Base-by-base conservation (phyloP, 2,888 invertebrate species). In the Amphipoea oculea region DNA sequence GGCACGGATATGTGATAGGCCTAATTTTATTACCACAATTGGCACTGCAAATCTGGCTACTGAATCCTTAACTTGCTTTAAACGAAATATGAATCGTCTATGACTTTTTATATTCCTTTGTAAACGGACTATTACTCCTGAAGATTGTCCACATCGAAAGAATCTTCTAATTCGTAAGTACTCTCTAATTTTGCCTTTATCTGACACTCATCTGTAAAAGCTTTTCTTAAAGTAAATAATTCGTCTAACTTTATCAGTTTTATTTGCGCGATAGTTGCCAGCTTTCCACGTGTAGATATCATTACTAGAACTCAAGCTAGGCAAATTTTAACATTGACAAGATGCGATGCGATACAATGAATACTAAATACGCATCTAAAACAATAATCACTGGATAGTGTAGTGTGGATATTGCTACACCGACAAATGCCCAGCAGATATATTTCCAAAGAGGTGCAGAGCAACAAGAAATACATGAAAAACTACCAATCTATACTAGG, bases 1-100 rank as follows among this genome's bases (percentile, higher is more conserved):
- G 51, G 70, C 66, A 76, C 17, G 23, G 17, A 62, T 45, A 45
- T 62, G 7, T 23, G n/a, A 45, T 2, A 71, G 9, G 2, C 42
- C 36, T 76, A 23, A 67, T 76, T 76, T 66, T 60, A 62, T 67
- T 67, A 51, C 67, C 60, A 54, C n/a, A 54, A 81, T 70, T 67
- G 54, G 54, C 70, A 62, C n/a, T 36, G 42, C 29, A 48, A 70
- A 76, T 76, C 36, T 5, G 60, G n/a, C n/a, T 20, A 54, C 36
- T 48, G 12, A 36, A n/a, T 68, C 14, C 4, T 20, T 17, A n/a
- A 57, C 71, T 48, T 7, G 36, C 2, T 80, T 80, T 20, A 60
- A 23, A 29, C 4, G 3, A n/a, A 40, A 48, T 51, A 9, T 66
- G 40, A 48, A 40, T 20, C 40, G 9, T 70, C 48, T 23, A 48